Evolutionary conservation across 2,797 vertebrate species (phyloP), one percentile per base, ranked within the genome.

Genomic region (Anableps anableps): DNA sequence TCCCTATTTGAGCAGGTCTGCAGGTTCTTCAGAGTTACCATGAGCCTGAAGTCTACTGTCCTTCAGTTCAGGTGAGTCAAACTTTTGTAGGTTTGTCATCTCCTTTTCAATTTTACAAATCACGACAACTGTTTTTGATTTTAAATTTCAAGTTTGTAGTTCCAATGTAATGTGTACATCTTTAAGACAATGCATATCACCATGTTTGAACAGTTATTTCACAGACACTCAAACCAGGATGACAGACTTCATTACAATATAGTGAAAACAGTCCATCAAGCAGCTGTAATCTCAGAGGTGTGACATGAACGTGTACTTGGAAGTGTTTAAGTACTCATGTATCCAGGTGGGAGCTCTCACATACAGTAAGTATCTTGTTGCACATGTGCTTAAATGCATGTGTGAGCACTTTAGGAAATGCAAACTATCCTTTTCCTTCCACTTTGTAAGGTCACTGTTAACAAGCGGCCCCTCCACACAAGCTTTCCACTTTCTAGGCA

Each of bases 241-340:
- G 88, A 91, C 81, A 85, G 83, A 90, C 88, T 88, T 85, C 72
- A 73, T 74, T 82, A 80, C 91, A 92, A 94, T 94, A 91, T 92
- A 87, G 92, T 95, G 89, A 93, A 89, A 89, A 86, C 85, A 77
- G 76, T 91, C 73, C 84, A 89, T 87, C 76, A 66, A 70, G 80
- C 79, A 78, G 90, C 85, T 76, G 45, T 93, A 91, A 90, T 92
- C 86, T 92, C 79, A 51, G 82, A 88, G 83, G 92, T 93, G 91
- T 89, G 88, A 91, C 88, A 76, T 34, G 75, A 80, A 66, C 26
- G 43, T 47, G 34, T 78, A 84, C 82, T 70, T 34, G 79, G 75
- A 84, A 86, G 87, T 85, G 80, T 87, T 89, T 85, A 84, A 84
- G 76, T 77, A 55, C 84, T 83, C 80, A 83, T 85, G 77, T 82